These are phyloP conservation scores for Sphaeramia orbicularis DNA, from an alignment of 2,797 vertebrate genomes.

Conservation along the genomic window DNA sequence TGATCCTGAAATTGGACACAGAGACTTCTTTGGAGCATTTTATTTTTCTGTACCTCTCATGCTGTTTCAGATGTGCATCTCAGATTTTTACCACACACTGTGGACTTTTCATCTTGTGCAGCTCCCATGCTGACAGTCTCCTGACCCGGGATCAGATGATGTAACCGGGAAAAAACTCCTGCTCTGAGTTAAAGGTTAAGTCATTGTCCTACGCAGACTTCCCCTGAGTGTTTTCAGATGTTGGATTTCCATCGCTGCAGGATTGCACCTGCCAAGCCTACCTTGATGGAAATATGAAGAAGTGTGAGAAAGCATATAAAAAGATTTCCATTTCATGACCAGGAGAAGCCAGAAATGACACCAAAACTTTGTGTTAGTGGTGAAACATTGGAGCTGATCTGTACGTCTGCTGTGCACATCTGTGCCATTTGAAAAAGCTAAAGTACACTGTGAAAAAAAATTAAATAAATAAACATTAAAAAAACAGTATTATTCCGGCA, in stretches of 20 bases:
- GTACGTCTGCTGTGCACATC: too few relatives aligned
- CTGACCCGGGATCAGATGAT: slow-evolving; percentile 14
- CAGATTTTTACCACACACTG: neutral
- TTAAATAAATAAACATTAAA: too few relatives aligned
- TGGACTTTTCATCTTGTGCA: slow-evolving; percentile 1
- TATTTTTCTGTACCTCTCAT: slow-evolving; percentile 1
- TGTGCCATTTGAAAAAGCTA: too few relatives aligned
- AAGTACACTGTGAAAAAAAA: too few relatives aligned
- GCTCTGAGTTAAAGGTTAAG: slow-evolving; percentile 3
- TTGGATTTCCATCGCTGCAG: neutral
- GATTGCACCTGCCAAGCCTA: neutral
- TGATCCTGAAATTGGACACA: neutral
- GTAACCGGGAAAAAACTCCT: slow-evolving; percentile 21
- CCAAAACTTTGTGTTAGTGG: too few relatives aligned
- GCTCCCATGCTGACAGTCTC: neutral
- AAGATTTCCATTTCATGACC: too few relatives aligned
- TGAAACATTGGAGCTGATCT: too few relatives aligned
- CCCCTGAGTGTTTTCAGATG: slow-evolving; percentile 19
- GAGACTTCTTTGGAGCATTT: too few relatives aligned
- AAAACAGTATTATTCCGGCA: too few relatives aligned
- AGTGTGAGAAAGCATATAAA: too few relatives aligned
- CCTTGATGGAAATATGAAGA: neutral
- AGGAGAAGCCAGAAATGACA: too few relatives aligned
- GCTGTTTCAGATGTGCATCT: slow-evolving; percentile 8
- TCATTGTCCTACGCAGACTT: neutral